phyloP scores from a whole-genome alignment of 2,113 vertebrate species.

The Falcunculus frontatus region DNA sequence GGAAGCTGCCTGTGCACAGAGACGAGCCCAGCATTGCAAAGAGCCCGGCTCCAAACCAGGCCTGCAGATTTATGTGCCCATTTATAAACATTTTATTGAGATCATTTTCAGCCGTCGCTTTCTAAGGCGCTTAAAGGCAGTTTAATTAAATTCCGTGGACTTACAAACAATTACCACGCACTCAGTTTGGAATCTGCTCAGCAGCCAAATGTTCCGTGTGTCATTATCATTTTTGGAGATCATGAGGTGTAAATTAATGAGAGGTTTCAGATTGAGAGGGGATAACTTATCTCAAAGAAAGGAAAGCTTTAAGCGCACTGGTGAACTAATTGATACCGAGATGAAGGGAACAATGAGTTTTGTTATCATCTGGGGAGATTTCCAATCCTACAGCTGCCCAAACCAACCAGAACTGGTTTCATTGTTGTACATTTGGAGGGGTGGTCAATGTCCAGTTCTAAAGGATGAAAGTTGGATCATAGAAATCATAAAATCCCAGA shows the following conservation, averaged over 20 bases:
- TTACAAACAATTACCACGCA: background rate
- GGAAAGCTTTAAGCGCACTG: background rate
- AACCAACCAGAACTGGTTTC: background rate
- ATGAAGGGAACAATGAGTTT: background rate
- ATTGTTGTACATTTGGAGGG: background rate
- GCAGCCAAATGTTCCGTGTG: background rate
- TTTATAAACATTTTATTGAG: conserved; percentile 50
- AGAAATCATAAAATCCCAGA: background rate
- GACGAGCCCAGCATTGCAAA: background rate
- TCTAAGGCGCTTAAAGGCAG: conserved; percentile 1
- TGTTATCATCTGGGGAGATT: background rate
- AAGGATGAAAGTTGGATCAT: background rate
- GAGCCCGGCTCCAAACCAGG: background rate
- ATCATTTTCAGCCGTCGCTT: conserved; percentile 21
- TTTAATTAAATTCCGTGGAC: conserved; percentile 46
- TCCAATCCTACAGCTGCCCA: background rate
- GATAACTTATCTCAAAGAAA: background rate
- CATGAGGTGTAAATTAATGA: background rate
- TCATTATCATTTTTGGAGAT: background rate
- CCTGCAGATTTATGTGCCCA: conserved; percentile 9
- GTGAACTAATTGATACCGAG: background rate
- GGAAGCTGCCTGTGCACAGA: background rate
- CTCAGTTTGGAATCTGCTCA: background rate
- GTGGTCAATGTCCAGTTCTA: background rate
- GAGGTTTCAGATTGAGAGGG: background rate